Conservation (phyloP, 2,797 vertebrate genomes). For the Halcyon leucocephala region DNA sequence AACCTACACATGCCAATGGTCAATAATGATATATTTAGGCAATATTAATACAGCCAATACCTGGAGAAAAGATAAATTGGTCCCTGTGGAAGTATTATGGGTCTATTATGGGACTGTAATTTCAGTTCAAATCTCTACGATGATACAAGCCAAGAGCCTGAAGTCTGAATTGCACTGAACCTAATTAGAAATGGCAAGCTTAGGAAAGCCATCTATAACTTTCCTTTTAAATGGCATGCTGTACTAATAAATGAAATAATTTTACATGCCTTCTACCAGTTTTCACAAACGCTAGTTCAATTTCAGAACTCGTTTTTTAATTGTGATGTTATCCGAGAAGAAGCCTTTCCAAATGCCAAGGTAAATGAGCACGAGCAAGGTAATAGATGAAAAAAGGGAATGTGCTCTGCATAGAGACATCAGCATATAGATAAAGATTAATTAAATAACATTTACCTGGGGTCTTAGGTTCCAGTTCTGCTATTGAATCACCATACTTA, state of each 20-base stretch:
- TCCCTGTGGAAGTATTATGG: conserved; percentile 10
- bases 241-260: conserved; percentile 62
- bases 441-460: not conserved
- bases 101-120: conserved; percentile 44
- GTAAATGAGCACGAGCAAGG: conserved; percentile 42
- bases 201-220: conserved; percentile 66
- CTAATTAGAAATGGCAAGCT: conserved; percentile 69
- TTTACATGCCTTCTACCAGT: conserved; percentile 57
- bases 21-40: not conserved
- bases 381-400: conserved; percentile 63
- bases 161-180: conserved; percentile 36
- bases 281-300: conserved; percentile 48
- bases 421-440: not conserved
- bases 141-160: conserved; percentile 33
- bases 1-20: not conserved
- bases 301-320: conserved; percentile 72
- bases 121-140: conserved; percentile 42
- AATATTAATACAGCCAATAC: conserved; percentile 9
- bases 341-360: conserved; percentile 55
- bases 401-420: not conserved
- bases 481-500: not conserved
- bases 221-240: conserved; percentile 51
- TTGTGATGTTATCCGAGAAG: conserved; percentile 61
- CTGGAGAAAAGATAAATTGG: conserved; percentile 50
- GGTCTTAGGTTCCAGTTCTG: not conserved